Evolutionary conservation across 2,888 invertebrate genomes (phyloP), one percentile per base, ranked within the genome.

Genomic region (Camptogramma bilineatum): DNA sequence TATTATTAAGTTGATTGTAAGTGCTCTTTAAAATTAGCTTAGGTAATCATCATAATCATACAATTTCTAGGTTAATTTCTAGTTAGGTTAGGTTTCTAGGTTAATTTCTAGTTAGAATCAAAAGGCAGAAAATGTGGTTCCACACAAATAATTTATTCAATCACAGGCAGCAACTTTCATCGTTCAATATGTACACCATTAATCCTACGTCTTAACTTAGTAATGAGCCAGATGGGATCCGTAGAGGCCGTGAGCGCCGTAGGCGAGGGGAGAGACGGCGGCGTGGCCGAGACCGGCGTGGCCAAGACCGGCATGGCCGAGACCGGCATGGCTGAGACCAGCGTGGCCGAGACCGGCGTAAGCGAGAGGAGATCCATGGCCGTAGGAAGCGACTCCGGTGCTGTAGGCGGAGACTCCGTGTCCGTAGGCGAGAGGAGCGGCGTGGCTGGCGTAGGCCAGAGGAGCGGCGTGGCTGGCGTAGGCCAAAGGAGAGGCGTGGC

Each of bases 231-330:
- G 71, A 47, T 76, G 72, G 59, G 77, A 73, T 17, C 80, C 78
- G 70, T 78, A 76, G 63, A 79, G 73, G 69, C 83, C 83, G 42
- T 80, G 80, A 19, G 80, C 77, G 47, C 81, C 81, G 58, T 80
- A 77, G 57, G 67, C 70, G 19, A 75, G 66, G 56, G 71, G 74
- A 61, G 83, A 76, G 58, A 74, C 75, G 54, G 72, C 57, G 65
- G 78, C 82, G 4, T 81, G 69, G n/a, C 76, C 76, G 52, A 81
- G 39, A 5, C 50, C 28, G 13, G 34, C 51, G 31, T 51, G 77
- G 53, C 59, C 67, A 24, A 68, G 68, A 71, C 73, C 55, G 34
- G 77, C 74, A 57, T 75, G 69, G 21, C 76, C 73, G 8, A 74
- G 65, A 54, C n/a, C 57, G 65, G 78, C 82, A 3, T 81, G 69